Conservation (phyloP, 2,113 vertebrate genomes). For the Tursiops truncatus region DNA sequence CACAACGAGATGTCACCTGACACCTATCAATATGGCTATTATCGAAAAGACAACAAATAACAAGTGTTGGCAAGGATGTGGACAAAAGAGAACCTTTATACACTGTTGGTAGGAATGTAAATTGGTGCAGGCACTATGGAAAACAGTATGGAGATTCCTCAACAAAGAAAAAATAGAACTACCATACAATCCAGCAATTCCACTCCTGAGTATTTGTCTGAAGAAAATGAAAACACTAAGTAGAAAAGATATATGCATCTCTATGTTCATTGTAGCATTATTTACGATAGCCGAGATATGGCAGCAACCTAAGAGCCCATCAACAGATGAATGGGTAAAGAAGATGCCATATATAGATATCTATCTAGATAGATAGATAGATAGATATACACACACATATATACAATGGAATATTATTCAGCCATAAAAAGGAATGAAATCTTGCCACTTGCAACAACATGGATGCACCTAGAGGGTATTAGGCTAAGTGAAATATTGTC, state of each 20-base stretch:
- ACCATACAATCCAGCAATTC: neutral
- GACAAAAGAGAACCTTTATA: neutral
- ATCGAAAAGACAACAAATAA: neutral
- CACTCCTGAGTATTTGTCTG: neutral
- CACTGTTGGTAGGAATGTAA: neutral
- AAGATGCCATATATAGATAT: neutral
- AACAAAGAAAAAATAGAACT: neutral
- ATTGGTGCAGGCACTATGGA: neutral
- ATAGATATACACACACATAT: neutral
- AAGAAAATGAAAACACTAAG: neutral
- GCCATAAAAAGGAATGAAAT: neutral
- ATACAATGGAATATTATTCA: neutral
- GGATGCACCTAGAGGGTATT: neutral
- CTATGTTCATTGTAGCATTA: neutral
- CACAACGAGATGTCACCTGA: neutral
- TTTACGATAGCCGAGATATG: neutral
- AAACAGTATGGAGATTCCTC: neutral
- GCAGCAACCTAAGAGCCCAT: neutral
- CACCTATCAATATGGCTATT: neutral
- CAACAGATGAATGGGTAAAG: neutral
- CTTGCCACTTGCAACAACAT: neutral
- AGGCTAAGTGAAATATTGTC: neutral
- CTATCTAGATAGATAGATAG: neutral
- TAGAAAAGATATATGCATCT: neutral
- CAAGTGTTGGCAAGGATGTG: neutral